Conservation (phyloP, 1,140 invertebrate genomes). For the Colletes gigas region DNA sequence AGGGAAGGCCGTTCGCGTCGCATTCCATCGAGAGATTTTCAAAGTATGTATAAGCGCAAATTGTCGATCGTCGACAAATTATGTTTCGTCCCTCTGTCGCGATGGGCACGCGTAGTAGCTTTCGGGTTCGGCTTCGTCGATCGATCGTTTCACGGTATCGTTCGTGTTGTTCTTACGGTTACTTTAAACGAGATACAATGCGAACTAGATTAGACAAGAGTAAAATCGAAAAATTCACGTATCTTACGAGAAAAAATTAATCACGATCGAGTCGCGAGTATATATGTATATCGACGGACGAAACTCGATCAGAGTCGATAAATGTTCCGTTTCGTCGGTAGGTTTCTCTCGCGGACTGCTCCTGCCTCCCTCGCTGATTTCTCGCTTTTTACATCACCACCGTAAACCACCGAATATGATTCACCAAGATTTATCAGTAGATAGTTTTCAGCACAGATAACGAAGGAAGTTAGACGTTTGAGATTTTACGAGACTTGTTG, state of each 20-base stretch:
- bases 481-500: neutral
- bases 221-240: slow-evolving; percentile 65
- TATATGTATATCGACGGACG: neutral
- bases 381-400: neutral
- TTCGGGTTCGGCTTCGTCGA: neutral
- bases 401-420: neutral
- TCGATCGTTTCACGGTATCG: slow-evolving; percentile 18
- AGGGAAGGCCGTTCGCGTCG: slow-evolving; percentile 6
- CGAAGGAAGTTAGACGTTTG: slow-evolving; percentile 25
- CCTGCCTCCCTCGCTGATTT: neutral
- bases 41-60: slow-evolving; percentile 13
- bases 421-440: slow-evolving; percentile 11
- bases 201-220: slow-evolving; percentile 57
- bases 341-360: neutral
- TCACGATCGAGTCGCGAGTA: slow-evolving; percentile 35
- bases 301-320: too few species aligned
- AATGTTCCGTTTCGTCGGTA: slow-evolving; percentile 8
- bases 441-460: slow-evolving; percentile 25
- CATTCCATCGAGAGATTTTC: neutral
- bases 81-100: slow-evolving; percentile 14
- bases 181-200: slow-evolving; percentile 36
- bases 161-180: slow-evolving; percentile 38
- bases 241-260: slow-evolving; percentile 55
- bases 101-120: neutral
- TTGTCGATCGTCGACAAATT: slow-evolving; percentile 30